These are phyloP conservation scores for Hyposmocoma kahamanoa DNA, from an alignment of 1,140 invertebrate species.

Conservation along the genomic window DNA sequence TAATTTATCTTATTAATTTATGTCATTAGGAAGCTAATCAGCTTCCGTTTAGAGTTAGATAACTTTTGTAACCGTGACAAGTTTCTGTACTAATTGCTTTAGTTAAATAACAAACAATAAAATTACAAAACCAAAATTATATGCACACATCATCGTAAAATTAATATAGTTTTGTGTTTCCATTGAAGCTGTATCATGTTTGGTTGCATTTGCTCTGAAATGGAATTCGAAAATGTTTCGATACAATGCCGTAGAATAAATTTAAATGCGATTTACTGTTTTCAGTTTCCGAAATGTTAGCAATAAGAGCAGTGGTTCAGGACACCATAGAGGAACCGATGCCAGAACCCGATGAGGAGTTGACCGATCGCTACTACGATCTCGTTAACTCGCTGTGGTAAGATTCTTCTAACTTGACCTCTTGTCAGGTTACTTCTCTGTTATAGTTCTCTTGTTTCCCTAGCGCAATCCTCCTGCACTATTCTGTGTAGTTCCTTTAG, in stretches of 20 bases:
- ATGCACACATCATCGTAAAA: too few species aligned
- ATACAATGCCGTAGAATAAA: neutral
- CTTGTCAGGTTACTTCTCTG: slow-evolving; percentile 5
- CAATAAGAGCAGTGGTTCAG: slow-evolving; percentile 43
- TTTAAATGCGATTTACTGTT: neutral
- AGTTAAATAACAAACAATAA: too few species aligned
- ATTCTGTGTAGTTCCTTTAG: too few species aligned
- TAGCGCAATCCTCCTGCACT: neutral
- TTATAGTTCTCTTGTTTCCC: slow-evolving; percentile 1
- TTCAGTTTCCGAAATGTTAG: slow-evolving; percentile 49
- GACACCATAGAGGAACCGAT: slow-evolving; percentile 18
- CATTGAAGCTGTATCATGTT: too few species aligned
- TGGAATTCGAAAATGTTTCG: neutral
- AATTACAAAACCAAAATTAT: too few species aligned
- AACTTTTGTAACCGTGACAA: too few species aligned
- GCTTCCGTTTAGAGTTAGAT: too few species aligned
- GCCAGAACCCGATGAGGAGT: slow-evolving; percentile 36
- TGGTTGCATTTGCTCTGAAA: neutral
- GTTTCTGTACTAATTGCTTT: too few species aligned
- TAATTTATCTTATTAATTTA: too few species aligned
- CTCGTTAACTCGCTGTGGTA: slow-evolving; percentile 48
- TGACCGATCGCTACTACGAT: slow-evolving; percentile 45
- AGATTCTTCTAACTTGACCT: too few species aligned
- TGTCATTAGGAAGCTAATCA: too few species aligned
- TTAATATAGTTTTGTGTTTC: too few species aligned